A percentile compares a stretch with the other conserved stretches of the same genome.
These are phyloP conservation scores for Stenodema calcarata DNA, from an alignment of 2,888 invertebrate species.

Conservation along the genomic window DNA sequence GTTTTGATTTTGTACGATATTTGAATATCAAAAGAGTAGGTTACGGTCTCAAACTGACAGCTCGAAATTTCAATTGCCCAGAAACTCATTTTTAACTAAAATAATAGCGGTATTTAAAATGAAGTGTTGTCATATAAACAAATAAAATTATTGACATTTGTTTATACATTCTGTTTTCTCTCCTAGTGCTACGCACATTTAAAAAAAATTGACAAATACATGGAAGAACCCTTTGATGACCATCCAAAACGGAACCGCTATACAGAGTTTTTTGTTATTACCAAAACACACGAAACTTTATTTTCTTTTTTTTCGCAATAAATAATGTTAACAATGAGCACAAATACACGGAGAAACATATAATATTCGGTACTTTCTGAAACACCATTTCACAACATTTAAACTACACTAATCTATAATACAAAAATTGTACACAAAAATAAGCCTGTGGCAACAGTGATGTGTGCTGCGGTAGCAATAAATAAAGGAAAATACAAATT, in stretches of 20 bases:
- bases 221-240: neutral
- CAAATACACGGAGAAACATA: conserved; percentile 45
- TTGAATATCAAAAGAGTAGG: too few relatives aligned
- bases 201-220: too few relatives aligned
- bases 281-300: conserved; percentile 47
- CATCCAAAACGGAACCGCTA: neutral
- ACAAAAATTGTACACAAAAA: conserved; percentile 55
- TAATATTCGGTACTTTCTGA: neutral
- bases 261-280: conserved; percentile 25
- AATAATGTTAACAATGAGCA: conserved; percentile 44
- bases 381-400: conserved; percentile 43
- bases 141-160: too few relatives aligned
- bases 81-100: too few relatives aligned
- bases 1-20: too few relatives aligned
- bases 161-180: too few relatives aligned
- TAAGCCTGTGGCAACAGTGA: conserved; percentile 52
- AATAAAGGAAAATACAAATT: conserved; percentile 35
- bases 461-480: conserved; percentile 48
- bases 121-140: too few relatives aligned
- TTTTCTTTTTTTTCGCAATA: conserved; percentile 30
- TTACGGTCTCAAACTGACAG: too few relatives aligned
- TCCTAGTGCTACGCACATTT: too few relatives aligned
- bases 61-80: too few relatives aligned
- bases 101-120: too few relatives aligned
- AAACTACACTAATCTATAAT: conserved; percentile 52